A percentile compares a stretch with the other conserved stretches of the same genome.
Evolutionary conservation across 2,888 invertebrate genomes (phyloP).

Genomic region (Drosophila differens): DNA sequence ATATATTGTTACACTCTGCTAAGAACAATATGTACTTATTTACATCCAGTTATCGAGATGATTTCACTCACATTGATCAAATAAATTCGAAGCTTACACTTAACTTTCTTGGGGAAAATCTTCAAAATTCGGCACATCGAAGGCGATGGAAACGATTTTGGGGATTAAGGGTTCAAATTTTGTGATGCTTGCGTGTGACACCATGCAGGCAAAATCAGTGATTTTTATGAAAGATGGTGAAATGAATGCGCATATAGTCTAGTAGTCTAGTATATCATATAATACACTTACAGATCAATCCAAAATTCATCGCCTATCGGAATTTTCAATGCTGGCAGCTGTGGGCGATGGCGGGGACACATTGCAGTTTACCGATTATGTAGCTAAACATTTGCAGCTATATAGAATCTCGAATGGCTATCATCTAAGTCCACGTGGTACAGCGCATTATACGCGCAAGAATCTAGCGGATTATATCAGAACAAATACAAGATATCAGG

Average conservation of each 20-base stretch:
- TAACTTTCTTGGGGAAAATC: background rate
- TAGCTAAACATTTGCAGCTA: constrained; percentile 97
- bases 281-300: constrained; percentile 90
- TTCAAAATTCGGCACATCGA: constrained; percentile 41
- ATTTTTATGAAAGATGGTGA: constrained; percentile 91
- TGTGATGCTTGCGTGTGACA: constrained; percentile 95
- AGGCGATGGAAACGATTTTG: constrained; percentile 92
- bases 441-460: constrained; percentile 95
- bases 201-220: constrained; percentile 93
- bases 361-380: constrained; percentile 97
- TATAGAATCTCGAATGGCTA: constrained; percentile 99
- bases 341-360: constrained; percentile 97
- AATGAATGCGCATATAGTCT: constrained; percentile 68
- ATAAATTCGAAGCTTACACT: background rate
- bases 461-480: constrained; percentile 97
- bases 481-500: constrained; percentile 88
- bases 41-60: constrained; percentile 6
- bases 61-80: constrained; percentile 27
- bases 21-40: background rate
- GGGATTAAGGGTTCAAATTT: constrained; percentile 96
- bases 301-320: constrained; percentile 95
- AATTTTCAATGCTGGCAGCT: constrained; percentile 94
- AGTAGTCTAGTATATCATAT: background rate
- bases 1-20: background rate
- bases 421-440: constrained; percentile 95